A percentile compares a stretch with the other conserved stretches of the same genome.
phyloP scores from a whole-genome alignment of 2,888 invertebrate genomes.

The Hipparchia semele region DNA sequence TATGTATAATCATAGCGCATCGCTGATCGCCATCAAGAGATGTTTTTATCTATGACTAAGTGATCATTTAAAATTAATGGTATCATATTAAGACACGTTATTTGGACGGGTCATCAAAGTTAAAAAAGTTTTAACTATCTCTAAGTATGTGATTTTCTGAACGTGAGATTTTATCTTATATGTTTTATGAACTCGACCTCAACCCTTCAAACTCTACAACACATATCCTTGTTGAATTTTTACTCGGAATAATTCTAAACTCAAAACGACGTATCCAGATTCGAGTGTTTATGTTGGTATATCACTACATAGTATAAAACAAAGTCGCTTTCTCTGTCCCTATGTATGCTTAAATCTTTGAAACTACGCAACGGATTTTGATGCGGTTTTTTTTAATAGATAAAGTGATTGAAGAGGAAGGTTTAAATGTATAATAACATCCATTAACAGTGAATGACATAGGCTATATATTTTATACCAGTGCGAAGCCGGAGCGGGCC shows the following conservation, averaged over 20 bases:
- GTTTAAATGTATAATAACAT: no score
- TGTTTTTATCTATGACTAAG: constrained; percentile 22
- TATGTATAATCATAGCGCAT: constrained; percentile 31
- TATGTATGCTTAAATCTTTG: no score
- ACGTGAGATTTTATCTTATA: constrained; percentile 8
- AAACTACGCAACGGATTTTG: no score
- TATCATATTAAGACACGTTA: constrained; percentile 1
- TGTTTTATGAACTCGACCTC: not conserved
- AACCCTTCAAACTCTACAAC: no score
- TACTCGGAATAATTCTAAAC: not conserved
- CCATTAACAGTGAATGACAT: no score
- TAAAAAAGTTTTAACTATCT: not conserved
- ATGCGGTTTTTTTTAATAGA: no score
- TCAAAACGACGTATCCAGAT: not conserved
- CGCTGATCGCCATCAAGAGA: constrained; percentile 23
- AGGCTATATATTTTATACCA: no score
- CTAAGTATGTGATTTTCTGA: not conserved
- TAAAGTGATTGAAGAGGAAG: no score
- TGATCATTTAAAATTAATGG: constrained; percentile 23
- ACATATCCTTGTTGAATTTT: not conserved
- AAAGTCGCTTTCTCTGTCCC: no score
- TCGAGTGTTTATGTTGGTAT: no score
- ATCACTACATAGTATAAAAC: no score
- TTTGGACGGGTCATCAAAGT: not conserved
- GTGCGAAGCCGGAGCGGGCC: no score